phyloP scores from a whole-genome alignment of 1,140 invertebrate genomes.

The Frieseomelitta varia region DNA sequence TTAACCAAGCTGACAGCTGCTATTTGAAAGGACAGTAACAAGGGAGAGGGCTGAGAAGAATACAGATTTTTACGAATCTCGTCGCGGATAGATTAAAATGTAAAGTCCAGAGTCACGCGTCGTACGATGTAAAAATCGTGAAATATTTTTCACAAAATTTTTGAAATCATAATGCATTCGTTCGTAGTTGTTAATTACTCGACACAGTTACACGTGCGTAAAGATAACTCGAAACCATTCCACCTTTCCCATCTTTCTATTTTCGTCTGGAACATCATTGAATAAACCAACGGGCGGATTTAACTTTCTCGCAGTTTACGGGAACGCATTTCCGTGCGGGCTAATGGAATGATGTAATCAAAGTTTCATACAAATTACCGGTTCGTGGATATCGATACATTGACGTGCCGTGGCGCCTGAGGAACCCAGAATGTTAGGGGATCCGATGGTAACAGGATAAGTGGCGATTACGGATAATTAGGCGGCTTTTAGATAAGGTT shows the following conservation, averaged over 20 bases:
- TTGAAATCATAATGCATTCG: not conserved
- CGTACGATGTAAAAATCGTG: too few relatives aligned
- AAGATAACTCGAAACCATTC: not conserved
- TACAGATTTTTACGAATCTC: too few relatives aligned
- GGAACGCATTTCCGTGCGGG: not conserved
- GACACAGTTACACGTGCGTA: not conserved
- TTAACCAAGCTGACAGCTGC: too few relatives aligned
- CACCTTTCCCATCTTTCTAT: not conserved
- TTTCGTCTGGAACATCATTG: not conserved
- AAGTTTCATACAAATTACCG: slow-evolving; percentile 46
- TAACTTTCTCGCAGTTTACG: slow-evolving; percentile 8
- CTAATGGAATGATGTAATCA: slow-evolving; percentile 30
- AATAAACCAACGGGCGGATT: not conserved
- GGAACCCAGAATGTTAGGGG: slow-evolving; percentile 16
- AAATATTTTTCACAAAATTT: not conserved
- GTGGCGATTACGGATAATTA: slow-evolving; percentile 39
- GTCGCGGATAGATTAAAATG: too few relatives aligned
- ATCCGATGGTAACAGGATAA: slow-evolving; percentile 20
- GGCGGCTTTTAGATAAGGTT: slow-evolving; percentile 30
- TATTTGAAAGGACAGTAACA: too few relatives aligned
- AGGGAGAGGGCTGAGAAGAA: too few relatives aligned
- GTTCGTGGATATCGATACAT: slow-evolving; percentile 22
- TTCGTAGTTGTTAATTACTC: not conserved
- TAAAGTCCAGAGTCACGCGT: too few relatives aligned
- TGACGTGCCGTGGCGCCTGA: slow-evolving; percentile 16